These are phyloP conservation scores for Gryllus longicercus DNA, from an alignment of 2,888 invertebrate genomes.

Conservation along the genomic window DNA sequence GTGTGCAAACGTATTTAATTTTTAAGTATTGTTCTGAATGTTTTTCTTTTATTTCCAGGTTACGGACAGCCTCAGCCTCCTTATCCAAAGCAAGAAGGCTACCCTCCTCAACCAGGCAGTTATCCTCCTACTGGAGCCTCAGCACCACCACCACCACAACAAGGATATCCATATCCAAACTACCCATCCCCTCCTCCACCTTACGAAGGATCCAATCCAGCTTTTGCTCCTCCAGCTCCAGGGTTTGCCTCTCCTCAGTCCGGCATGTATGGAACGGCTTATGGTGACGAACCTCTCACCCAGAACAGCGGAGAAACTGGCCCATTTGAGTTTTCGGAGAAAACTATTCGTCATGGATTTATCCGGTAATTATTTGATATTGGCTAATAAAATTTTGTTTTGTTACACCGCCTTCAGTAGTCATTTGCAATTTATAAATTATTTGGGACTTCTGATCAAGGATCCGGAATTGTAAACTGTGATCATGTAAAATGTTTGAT, in stretches of 20 bases:
- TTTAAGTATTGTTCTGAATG: not conserved
- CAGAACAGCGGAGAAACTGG: slow-evolving; percentile 60
- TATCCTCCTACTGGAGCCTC: slow-evolving; percentile 41
- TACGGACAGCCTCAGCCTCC: slow-evolving; percentile 36
- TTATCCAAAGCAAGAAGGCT: slow-evolving; percentile 36
- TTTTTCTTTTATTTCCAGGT: not conserved
- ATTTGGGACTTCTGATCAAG: no score
- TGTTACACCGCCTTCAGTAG: no score
- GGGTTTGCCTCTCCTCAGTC: slow-evolving; percentile 38
- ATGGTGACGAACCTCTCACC: slow-evolving; percentile 47
- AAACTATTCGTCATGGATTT: slow-evolving; percentile 66
- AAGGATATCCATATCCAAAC: slow-evolving; percentile 35
- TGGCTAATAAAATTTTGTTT: no score
- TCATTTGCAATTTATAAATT: no score
- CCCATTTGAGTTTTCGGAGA: slow-evolving; percentile 69
- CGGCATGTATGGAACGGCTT: slow-evolving; percentile 43
- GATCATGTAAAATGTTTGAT: no score
- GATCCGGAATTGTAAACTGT: no score
- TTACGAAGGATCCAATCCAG: slow-evolving; percentile 35
- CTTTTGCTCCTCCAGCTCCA: slow-evolving; percentile 34
- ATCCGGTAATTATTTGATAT: slow-evolving; percentile 56
- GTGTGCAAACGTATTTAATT: no score
- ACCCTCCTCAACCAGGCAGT: slow-evolving; percentile 23
- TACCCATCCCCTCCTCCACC: slow-evolving; percentile 41
- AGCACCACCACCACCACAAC: slow-evolving; percentile 37